A percentile compares a stretch with the other conserved stretches of the same genome.
phyloP scores from a whole-genome alignment of 2,797 vertebrate genomes.

The Moxostoma hubbsi region DNA sequence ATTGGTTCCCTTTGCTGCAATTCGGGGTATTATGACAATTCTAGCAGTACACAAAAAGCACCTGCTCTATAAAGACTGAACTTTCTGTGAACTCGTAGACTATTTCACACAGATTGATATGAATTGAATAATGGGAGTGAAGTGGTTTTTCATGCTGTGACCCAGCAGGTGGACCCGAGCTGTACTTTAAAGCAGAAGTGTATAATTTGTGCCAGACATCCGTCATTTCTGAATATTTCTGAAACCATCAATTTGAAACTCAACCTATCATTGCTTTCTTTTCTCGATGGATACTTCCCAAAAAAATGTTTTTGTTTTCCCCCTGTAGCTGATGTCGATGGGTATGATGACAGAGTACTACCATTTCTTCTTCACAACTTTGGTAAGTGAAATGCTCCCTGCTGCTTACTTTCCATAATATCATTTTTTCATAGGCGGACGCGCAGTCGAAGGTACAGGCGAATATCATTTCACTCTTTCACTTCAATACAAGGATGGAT shows the following conservation, averaged over 20 bases:
- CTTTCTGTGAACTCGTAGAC: constrained; percentile 22
- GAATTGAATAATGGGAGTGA: constrained; percentile 29
- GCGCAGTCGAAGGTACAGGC: background rate
- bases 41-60: background rate
- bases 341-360: constrained; percentile 99
- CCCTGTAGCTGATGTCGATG: constrained; percentile 90
- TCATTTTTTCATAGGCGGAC: background rate
- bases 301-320: constrained; percentile 38
- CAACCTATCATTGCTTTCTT: background rate
- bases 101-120: constrained; percentile 2
- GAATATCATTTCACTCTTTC: background rate
- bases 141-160: constrained; percentile 23
- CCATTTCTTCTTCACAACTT: constrained; percentile 95
- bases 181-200: constrained; percentile 25
- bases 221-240: constrained; percentile 17
- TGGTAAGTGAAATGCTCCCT: constrained; percentile 81
- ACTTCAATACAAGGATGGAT: no score
- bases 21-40: no score
- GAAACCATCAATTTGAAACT: constrained; percentile 1
- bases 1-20: no score
- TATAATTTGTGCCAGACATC: constrained; percentile 19
- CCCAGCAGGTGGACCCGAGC: constrained; percentile 14
- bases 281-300: background rate
- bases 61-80: background rate
- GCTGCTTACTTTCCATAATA: constrained; percentile 24